A percentile compares a stretch with the other conserved stretches of the same genome.
Evolutionary conservation across 1,140 invertebrate genomes (phyloP).

Genomic region (Calephelis virginiensis): DNA sequence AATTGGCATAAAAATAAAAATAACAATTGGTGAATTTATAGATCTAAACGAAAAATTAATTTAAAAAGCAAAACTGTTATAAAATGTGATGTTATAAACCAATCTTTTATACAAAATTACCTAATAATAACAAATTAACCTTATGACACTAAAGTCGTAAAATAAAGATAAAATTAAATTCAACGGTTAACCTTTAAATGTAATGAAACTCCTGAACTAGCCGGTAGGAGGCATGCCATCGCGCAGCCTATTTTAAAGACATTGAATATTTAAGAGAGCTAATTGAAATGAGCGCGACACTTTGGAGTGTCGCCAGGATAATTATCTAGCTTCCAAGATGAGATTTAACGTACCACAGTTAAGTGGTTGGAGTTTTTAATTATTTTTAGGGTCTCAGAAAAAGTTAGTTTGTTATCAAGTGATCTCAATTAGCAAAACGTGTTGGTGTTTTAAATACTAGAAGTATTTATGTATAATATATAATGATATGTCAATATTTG

Average conservation of each 20-base stretch:
- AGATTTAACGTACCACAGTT: constrained; percentile 73
- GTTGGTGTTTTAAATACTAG: neutral
- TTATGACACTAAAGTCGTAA: constrained; percentile 44
- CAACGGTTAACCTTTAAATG: constrained; percentile 66
- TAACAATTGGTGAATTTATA: no score
- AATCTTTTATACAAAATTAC: neutral
- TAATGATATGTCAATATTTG: neutral
- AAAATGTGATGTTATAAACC: neutral
- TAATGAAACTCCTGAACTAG: constrained; percentile 67
- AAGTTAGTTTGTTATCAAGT: constrained; percentile 40
- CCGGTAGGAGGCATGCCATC: constrained; percentile 48
- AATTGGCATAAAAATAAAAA: no score
- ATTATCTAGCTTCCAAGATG: constrained; percentile 73
- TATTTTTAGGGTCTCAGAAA: constrained; percentile 54
- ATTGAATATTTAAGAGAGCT: constrained; percentile 78
- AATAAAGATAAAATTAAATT: constrained; percentile 57
- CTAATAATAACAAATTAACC: neutral
- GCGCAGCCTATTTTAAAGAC: constrained; percentile 75
- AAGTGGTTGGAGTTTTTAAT: constrained; percentile 67
- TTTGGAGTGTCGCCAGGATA: constrained; percentile 76
- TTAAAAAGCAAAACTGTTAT: neutral
- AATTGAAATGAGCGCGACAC: constrained; percentile 76
- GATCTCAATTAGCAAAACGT: constrained; percentile 36
- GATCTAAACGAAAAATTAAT: neutral
- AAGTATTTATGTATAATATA: no score